These are phyloP conservation scores for Tyrannus savana DNA, from an alignment of 2,113 vertebrate species.

Conservation along the genomic window DNA sequence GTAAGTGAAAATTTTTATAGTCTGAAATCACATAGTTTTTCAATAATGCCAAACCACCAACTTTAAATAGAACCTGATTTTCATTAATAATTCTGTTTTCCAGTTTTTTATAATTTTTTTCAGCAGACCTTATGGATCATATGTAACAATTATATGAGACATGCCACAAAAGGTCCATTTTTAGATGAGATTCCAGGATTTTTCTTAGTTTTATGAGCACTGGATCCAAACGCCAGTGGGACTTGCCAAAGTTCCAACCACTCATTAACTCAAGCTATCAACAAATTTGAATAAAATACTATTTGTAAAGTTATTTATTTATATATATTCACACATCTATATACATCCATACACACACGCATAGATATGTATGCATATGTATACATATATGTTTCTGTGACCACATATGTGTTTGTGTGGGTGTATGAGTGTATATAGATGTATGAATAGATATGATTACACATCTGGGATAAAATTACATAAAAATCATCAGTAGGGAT, in stretches of 20 bases:
- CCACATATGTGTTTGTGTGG: no score
- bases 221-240: slow-evolving; percentile 49
- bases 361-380: not conserved
- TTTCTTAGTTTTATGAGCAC: slow-evolving; percentile 46
- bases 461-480: slow-evolving; percentile 23
- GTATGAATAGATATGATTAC: not conserved
- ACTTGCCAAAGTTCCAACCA: slow-evolving; percentile 62
- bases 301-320: slow-evolving; percentile 41
- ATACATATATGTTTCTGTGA: not conserved
- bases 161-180: slow-evolving; percentile 2
- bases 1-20: slow-evolving; percentile 31
- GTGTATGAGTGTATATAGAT: not conserved
- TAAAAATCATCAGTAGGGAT: slow-evolving; percentile 20
- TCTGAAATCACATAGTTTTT: slow-evolving; percentile 44
- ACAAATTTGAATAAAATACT: slow-evolving; percentile 58
- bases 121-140: not conserved
- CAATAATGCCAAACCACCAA: slow-evolving; percentile 47
- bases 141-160: slow-evolving; percentile 19
- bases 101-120: slow-evolving; percentile 40
- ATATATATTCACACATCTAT: not conserved
- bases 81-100: slow-evolving; percentile 46
- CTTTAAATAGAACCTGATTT: slow-evolving; percentile 54
- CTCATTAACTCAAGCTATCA: slow-evolving; percentile 72
- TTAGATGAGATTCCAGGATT: slow-evolving; percentile 44
- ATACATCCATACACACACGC: not conserved